These are phyloP conservation scores for Muricea muricata DNA, from an alignment of 92 coral and sea anemone species.

Conservation along the genomic window DNA sequence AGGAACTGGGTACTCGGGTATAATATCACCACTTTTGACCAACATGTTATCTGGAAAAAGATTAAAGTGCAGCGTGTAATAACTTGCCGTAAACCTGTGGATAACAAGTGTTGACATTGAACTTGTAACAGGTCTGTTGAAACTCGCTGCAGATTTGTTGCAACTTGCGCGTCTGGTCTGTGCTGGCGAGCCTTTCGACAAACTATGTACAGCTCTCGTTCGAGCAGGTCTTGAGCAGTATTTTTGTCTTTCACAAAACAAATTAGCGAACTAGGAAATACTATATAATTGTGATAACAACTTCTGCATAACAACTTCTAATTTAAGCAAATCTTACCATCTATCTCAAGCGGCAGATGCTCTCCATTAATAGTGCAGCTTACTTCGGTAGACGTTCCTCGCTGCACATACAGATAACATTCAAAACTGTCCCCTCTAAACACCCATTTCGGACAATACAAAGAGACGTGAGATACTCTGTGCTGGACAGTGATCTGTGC, in stretches of 20 bases:
- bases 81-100: too few species aligned
- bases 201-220: too few species aligned
- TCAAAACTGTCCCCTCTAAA: not conserved
- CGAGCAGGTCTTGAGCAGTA: too few species aligned
- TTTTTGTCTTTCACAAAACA: too few species aligned
- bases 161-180: too few species aligned
- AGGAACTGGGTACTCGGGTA: not conserved
- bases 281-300: too few species aligned
- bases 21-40: not conserved
- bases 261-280: too few species aligned
- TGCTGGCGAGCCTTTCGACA: too few species aligned
- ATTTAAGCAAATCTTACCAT: not conserved
- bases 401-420: not conserved
- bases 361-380: not conserved
- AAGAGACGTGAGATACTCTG: not conserved
- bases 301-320: too few species aligned
- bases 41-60: not conserved
- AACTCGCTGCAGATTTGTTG: too few species aligned
- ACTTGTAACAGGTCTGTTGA: too few species aligned
- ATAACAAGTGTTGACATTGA: too few species aligned
- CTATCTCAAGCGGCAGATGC: not conserved
- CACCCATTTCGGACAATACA: not conserved
- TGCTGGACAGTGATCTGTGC: not conserved
- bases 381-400: not conserved
- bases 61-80: not conserved